Evolutionary conservation across 2,113 vertebrate genomes (phyloP), one percentile per base, ranked within the genome.

Genomic region (Mixornis gularis): DNA sequence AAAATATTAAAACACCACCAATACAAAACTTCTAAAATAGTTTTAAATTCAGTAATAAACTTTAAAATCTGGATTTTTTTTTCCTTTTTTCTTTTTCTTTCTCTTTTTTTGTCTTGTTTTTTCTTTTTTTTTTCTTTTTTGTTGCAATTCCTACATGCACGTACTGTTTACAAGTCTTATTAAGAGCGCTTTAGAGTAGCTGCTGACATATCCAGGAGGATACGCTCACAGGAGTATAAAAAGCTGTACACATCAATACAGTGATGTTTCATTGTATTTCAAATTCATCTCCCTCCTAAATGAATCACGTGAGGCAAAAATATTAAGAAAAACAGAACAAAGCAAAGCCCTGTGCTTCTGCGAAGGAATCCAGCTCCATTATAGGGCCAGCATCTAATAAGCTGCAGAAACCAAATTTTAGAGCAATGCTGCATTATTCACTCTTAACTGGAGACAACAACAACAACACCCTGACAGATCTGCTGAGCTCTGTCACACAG

Each of bases 21-120:
- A 98, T 98, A 98, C 98, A 98, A 98, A 98, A 98, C 98, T 97
- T 98, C 97, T 98, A 98, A 98, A 98, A 98, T 98, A 98, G 97
- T 97, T 97, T 98, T 98, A 98, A 98, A 98, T 97, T 97, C 96
- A 97, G 97, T 98, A 98, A 97, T 98, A 98, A 98, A 98, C 93
- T 96, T 98, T 98, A 98, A 98, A 98, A 98, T 97, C 96, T 96
- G 97, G 96, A 95, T 96, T 96, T 97, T 93, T 97, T 93, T 60
- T 74, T 84, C 20, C 13, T 6, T 62, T 70, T 66, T 76, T 12
- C 29, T 53, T 70, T 80, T 41, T 34, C 20, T 59, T 52, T 56
- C 24, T 60, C 9, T 69, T 40, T 87, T 55, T 81, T 41, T 51
- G 34, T 46, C 4, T 8, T 3, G 25, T 65, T 72, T 56, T 58